Conservation (phyloP, 2,113 vertebrate genomes). For the Gasterosteus aculeatus region DNA sequence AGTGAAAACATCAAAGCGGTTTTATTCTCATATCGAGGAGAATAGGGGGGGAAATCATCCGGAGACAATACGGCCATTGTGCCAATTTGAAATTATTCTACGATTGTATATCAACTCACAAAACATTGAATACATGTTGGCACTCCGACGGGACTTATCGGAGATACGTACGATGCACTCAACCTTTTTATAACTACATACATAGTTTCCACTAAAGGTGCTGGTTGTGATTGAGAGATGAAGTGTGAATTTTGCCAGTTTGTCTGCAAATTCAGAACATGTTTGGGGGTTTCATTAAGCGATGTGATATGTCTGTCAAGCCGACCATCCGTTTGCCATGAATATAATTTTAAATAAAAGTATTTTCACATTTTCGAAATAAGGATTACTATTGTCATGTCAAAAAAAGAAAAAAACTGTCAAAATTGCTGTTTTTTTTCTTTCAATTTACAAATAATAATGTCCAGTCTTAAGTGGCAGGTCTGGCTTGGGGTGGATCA, state of each 20-base stretch:
- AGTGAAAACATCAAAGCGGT: conserved; percentile 9
- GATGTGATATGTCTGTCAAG: neutral
- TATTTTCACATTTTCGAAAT: neutral
- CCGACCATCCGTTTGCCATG: neutral
- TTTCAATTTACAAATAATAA: neutral
- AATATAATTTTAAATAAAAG: conserved; percentile 13
- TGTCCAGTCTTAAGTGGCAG: neutral
- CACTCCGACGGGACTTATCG: neutral
- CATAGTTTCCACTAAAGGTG: neutral
- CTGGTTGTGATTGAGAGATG: neutral
- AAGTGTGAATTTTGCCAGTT: neutral
- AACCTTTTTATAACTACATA: neutral
- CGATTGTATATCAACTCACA: neutral
- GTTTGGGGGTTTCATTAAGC: neutral
- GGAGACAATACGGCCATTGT: neutral
- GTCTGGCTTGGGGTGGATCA: neutral
- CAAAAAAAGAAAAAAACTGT: neutral
- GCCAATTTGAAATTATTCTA: neutral
- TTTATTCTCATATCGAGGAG: conserved; percentile 24
- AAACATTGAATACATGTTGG: neutral
- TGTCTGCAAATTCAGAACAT: neutral
- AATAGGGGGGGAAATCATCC: neutral
- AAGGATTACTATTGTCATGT: neutral
- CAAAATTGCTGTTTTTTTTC: neutral
- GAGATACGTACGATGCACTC: neutral